Base-by-base conservation (phyloP, 2,797 vertebrate genomes). In the Orestias chungarensis region DNA sequence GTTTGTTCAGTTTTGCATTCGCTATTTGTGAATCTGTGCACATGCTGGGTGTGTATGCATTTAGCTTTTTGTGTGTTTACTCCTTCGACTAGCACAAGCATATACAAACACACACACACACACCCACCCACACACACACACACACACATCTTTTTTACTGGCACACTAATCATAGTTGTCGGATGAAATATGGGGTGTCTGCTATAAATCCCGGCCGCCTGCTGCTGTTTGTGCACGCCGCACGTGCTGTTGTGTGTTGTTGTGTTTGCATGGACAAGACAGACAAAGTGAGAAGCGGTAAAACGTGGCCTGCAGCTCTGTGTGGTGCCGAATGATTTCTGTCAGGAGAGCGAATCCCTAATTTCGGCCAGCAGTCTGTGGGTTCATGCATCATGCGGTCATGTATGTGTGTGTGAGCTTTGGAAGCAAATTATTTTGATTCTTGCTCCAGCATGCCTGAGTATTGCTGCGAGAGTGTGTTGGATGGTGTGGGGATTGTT, bases 111-210 rank as follows among this genome's bases (percentile, higher is more conserved):
- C 8, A n/a, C 23, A 57, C 15, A 33, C 31, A 33, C 54, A 59
- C 33, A 61, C 2, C 25, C 4, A 25, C 9, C 10, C 10, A 25
- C 20, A 0, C 33, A 23, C 62, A 71, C 70, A 71, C 73, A 83
- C 74, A 66, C 57, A 64, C 54, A 50, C 81, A 87, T 79, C 74
- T 69, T 86, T 88, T 66, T 66, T 31, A 73, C 75, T 77, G 73
- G 80, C 64, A 71, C 82, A 85, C 83, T 86, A 90, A 90, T 92
- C 90, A 90, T 82, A 81, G 77, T 66, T 77, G 62, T 87, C 77
- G 82, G 82, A 88, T 92, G 84, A 91, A 89, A 89, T 87, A 90
- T 73, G 81, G 74, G 78, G 54, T 82, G 76, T 86, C 82, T 75
- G 27, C 85, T 80, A 83, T 89, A 83, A 90, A 87, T 87, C 75